Evolutionary conservation across 2,113 vertebrate species (phyloP).

Genomic region (Papio anubis): DNA sequence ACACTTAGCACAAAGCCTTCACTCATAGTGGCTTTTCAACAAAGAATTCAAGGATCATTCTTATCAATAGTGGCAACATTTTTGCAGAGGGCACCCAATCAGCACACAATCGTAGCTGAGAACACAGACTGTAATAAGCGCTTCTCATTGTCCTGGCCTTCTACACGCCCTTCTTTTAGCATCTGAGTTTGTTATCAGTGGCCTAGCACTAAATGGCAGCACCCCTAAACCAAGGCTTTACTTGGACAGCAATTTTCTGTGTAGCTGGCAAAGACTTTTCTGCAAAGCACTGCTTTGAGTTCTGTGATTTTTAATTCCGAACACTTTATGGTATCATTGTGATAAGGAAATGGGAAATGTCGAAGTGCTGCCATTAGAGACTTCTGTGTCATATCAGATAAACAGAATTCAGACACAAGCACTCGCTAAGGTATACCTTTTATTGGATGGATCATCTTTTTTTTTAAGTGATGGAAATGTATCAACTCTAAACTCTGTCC

Average conservation of each 20-base stretch:
- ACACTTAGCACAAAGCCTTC: not conserved
- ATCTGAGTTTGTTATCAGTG: not conserved
- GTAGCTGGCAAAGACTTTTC: not conserved
- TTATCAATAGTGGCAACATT: not conserved
- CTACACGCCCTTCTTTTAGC: not conserved
- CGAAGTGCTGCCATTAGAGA: not conserved
- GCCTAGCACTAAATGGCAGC: too few relatives aligned
- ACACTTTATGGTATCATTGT: not conserved
- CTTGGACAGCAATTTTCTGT: not conserved
- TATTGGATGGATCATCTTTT: slow-evolving; percentile 2
- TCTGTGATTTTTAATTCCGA: not conserved
- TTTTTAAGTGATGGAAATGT: slow-evolving; percentile 20
- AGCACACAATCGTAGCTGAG: not conserved
- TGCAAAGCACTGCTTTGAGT: not conserved
- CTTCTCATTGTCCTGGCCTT: not conserved
- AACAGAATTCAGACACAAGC: not conserved
- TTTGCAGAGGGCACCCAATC: not conserved
- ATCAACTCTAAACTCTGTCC: slow-evolving; percentile 54
- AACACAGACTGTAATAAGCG: accelerated
- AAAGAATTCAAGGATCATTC: not conserved
- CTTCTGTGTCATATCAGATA: not conserved
- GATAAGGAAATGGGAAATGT: not conserved
- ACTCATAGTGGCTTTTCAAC: not conserved
- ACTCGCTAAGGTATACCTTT: not conserved
- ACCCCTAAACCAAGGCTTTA: not conserved